These are phyloP conservation scores for Drosophila mayri DNA, from an alignment of 1,140 invertebrate species.

Conservation along the genomic window DNA sequence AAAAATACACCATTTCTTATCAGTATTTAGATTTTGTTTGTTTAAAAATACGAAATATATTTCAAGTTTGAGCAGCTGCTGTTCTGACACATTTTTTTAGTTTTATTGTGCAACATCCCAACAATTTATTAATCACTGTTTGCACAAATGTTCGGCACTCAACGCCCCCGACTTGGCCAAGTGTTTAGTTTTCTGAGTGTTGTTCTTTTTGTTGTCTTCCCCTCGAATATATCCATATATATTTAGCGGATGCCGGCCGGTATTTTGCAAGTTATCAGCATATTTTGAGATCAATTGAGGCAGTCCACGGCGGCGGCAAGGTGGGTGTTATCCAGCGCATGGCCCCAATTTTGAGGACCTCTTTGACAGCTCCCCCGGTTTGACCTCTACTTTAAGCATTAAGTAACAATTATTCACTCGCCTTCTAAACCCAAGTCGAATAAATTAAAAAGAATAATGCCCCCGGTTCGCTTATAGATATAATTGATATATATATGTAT, in stretches of 20 bases:
- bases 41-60: conserved; percentile 3
- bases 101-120: conserved; percentile 44
- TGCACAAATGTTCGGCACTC: conserved; percentile 56
- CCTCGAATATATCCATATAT: conserved; percentile 12
- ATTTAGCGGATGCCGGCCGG: conserved; percentile 61
- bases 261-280: conserved; percentile 54
- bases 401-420: conserved; percentile 25
- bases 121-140: conserved; percentile 70
- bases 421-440: conserved; percentile 33
- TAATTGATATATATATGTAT: conserved; percentile 13
- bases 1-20: background rate
- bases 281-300: conserved; percentile 47
- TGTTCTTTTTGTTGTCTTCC: background rate
- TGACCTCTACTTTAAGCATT: conserved; percentile 29
- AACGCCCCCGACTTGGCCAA: conserved; percentile 27
- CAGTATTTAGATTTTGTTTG: conserved; percentile 9
- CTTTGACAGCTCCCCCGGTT: conserved; percentile 1
- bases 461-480: conserved; percentile 15
- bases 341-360: conserved; percentile 18
- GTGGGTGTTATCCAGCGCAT: conserved; percentile 30
- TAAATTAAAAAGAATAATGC: conserved; percentile 46
- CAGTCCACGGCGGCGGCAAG: background rate
- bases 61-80: conserved; percentile 41
- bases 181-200: conserved; percentile 50
- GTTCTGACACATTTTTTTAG: conserved; percentile 30